Base-by-base conservation (phyloP, 30 jellyfish, hydroid and myxozoan genomes). In the Hydra vulgaris region DNA sequence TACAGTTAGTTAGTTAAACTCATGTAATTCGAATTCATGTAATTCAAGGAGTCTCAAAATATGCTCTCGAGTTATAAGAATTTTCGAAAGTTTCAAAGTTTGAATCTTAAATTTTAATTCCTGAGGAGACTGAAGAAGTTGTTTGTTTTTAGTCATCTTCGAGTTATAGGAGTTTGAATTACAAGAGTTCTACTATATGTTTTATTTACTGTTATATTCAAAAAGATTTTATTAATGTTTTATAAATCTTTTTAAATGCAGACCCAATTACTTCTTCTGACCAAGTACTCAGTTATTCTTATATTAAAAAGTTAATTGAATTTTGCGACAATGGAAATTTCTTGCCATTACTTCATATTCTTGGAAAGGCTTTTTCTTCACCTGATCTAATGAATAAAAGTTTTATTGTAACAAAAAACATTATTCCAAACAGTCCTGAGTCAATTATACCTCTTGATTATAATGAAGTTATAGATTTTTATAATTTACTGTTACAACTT, bases 301-400 rank as follows among this genome's bases (percentile, higher is more conserved):
- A 74, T 40, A 26, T 84, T 17, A 76, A 68, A 22, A 82, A 84
- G 23, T 15, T 89, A 22, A 75, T 89, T 21, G 95, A 78, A 40
- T n/a, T 54, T 0, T 83, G 96, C 54, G 83, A 55, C 16, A 21
- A 67, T 21, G 26, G 52, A 19, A 82, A 76, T 66, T 89, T 72
- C 78, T 81, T 74, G 1, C 84, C 85, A 18, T 82, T 89, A 5
- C 85, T 89, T 18, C 89, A 87, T 18, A 19, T 79, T 0, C 81
- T 89, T 18, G 95, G 95, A 0, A 68, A 66, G 66, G 86, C 61
- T 7, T 89, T 89, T 71, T 89, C 96, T 20, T 89, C 96, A 26
- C 74, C 96, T 0, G 92, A 80, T 21, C 54, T 86, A 21, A 53
- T 89, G 24, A 89, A 83, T 61, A 52, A 54, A 26, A 89, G 96